Evolutionary conservation across 2,797 vertebrate species (phyloP).

Genomic region (Premnoplex brunnescens): DNA sequence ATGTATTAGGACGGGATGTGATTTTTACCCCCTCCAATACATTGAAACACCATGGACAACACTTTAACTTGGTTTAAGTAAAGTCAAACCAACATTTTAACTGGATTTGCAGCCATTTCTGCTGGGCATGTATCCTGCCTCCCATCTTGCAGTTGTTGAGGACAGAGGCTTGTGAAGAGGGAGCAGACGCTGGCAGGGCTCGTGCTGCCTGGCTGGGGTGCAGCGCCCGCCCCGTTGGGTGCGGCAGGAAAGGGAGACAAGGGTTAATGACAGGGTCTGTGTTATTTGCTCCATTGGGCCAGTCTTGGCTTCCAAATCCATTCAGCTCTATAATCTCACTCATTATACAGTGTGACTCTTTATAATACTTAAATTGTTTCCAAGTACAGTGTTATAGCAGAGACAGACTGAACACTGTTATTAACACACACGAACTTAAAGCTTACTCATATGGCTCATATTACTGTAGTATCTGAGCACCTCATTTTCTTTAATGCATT

Average conservation of each 20-base stretch:
- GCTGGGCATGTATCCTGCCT: not conserved
- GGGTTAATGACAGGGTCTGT: conserved; percentile 39
- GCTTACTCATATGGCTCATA: conserved; percentile 16
- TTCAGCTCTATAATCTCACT: conserved; percentile 48
- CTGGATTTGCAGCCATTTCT: not conserved
- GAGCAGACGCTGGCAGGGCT: not conserved
- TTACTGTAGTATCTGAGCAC: not conserved
- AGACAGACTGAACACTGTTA: conserved; percentile 14
- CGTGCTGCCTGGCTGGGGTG: rapidly evolving
- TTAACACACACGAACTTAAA: conserved; percentile 14
- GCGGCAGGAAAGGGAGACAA: conserved; percentile 2
- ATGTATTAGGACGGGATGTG: not conserved
- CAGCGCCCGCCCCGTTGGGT: not conserved
- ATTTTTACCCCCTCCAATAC: not conserved
- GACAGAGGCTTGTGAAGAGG: not conserved
- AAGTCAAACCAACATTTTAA: not conserved
- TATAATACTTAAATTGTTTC: conserved; percentile 34
- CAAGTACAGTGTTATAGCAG: conserved; percentile 22
- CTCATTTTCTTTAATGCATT: conserved; percentile 53
- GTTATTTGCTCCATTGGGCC: not conserved
- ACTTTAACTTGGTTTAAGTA: not conserved
- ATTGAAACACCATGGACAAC: not conserved
- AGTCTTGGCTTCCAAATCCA: conserved; percentile 33
- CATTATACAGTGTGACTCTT: conserved; percentile 43
- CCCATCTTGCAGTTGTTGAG: not conserved